Percentiles rank a stretch among this genome's conserved stretches.
These are phyloP conservation scores for Hirudo medicinalis DNA, from an alignment of 1,140 invertebrate genomes.

Conservation along the genomic window DNA sequence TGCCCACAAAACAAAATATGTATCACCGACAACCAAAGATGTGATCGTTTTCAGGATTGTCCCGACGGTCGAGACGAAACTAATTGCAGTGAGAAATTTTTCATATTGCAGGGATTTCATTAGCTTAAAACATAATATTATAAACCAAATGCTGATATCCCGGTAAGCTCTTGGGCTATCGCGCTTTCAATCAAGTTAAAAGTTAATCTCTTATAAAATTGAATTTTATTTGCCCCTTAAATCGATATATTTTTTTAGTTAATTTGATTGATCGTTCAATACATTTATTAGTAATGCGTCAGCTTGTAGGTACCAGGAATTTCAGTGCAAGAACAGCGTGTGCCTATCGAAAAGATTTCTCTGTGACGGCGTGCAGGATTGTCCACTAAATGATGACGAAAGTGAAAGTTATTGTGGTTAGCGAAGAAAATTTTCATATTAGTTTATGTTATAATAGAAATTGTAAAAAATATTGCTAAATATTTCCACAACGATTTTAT, in stretches of 20 bases:
- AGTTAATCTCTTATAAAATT: too few relatives aligned
- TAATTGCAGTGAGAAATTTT: conserved; percentile 7
- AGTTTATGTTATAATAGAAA: too few relatives aligned
- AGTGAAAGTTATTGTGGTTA: background rate
- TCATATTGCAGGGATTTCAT: background rate
- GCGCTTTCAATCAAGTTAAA: too few relatives aligned
- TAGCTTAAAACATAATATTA: too few relatives aligned
- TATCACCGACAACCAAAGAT: background rate
- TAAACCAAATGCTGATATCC: too few relatives aligned
- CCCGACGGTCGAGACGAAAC: conserved; percentile 5
- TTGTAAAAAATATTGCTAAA: too few relatives aligned
- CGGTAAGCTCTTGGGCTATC: too few relatives aligned
- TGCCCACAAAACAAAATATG: background rate
- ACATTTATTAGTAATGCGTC: background rate
- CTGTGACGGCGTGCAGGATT: conserved; percentile 8
- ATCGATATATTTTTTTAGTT: too few relatives aligned
- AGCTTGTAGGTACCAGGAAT: background rate
- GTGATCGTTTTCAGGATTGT: conserved; percentile 11
- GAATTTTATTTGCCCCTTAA: too few relatives aligned
- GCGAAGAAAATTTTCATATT: background rate
- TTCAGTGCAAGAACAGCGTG: background rate
- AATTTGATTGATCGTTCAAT: too few relatives aligned
- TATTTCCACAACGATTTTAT: too few relatives aligned
- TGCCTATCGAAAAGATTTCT: background rate
- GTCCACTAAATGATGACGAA: conserved; percentile 12